Percentiles rank a stretch among this genome's conserved stretches.
phyloP scores from a whole-genome alignment of 2,797 vertebrate genomes.

The Oryzias dopingdopingensis region DNA sequence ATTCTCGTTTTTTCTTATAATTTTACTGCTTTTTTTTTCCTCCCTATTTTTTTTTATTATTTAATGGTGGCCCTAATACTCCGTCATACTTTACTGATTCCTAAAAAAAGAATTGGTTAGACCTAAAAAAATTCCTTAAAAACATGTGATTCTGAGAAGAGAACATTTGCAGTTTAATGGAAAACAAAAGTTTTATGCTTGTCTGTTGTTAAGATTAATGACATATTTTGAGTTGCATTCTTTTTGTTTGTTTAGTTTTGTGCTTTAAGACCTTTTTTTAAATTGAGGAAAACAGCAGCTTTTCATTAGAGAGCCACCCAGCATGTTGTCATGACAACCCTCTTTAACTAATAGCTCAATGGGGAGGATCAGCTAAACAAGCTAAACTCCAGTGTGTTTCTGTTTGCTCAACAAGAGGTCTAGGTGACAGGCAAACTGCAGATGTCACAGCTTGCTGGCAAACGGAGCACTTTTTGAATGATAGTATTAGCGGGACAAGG shows the following conservation, averaged over 20 bases:
- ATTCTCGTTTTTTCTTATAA: too few relatives aligned
- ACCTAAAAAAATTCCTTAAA: too few relatives aligned
- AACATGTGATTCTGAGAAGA: too few relatives aligned
- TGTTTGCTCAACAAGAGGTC: slow-evolving; percentile 32
- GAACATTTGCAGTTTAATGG: too few relatives aligned
- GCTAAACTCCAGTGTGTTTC: slow-evolving; percentile 15
- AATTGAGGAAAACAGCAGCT: too few relatives aligned
- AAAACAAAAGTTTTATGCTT: too few relatives aligned
- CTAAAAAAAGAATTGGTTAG: too few relatives aligned
- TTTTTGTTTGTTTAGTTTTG: neutral
- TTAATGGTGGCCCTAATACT: too few relatives aligned
- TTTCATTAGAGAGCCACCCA: slow-evolving; percentile 33
- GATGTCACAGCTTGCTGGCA: slow-evolving; percentile 37
- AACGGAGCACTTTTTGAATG: slow-evolving; percentile 34
- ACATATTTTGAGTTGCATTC: slow-evolving; percentile 1
- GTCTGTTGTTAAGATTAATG: neutral
- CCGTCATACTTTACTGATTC: too few relatives aligned
- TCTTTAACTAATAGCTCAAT: slow-evolving; percentile 21
- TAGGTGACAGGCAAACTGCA: slow-evolving; percentile 10
- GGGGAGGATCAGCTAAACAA: slow-evolving; percentile 18
- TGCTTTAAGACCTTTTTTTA: too few relatives aligned
- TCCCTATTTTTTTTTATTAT: too few relatives aligned
- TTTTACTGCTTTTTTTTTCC: too few relatives aligned
- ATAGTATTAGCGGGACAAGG: slow-evolving; percentile 10
- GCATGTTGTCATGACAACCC: slow-evolving; percentile 51